phyloP scores from a whole-genome alignment of 2,888 invertebrate genomes.

The Euzophera pinguis region DNA sequence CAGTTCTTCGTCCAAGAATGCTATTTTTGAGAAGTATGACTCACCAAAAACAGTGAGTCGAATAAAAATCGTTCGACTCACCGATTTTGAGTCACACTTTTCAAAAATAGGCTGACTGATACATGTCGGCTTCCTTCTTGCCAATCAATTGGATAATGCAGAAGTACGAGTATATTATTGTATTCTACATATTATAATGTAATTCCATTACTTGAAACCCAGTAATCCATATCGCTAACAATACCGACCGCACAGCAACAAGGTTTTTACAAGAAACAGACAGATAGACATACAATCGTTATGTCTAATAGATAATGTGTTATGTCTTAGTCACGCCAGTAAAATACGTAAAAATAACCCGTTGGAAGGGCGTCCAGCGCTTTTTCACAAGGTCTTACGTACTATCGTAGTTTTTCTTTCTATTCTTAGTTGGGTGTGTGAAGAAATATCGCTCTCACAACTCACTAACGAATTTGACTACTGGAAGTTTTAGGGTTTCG shows the following conservation, averaged over 20 bases:
- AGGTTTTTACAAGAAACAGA: not conserved
- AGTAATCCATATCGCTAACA: not conserved
- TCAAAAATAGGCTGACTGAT: too few relatives aligned
- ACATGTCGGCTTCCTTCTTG: too few relatives aligned
- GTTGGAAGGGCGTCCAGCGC: constrained; percentile 20
- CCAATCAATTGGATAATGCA: too few relatives aligned
- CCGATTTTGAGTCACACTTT: too few relatives aligned
- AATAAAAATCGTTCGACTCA: too few relatives aligned
- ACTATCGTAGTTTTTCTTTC: constrained; percentile 20
- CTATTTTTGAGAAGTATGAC: too few relatives aligned
- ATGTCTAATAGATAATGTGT: not conserved
- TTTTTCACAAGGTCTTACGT: constrained; percentile 29
- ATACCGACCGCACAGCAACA: constrained; percentile 2
- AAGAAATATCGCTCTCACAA: constrained; percentile 12
- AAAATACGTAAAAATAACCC: constrained; percentile 16
- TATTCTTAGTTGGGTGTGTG: constrained; percentile 22
- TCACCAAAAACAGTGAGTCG: too few relatives aligned
- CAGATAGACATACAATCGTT: not conserved
- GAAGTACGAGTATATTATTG: too few relatives aligned
- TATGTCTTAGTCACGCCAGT: not conserved
- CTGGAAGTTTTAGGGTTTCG: too few relatives aligned
- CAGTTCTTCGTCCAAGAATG: too few relatives aligned
- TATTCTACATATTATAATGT: too few relatives aligned
- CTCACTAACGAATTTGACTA: not conserved
- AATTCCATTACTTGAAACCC: not conserved